Base-by-base conservation (phyloP, 2,888 invertebrate genomes). In the Amorpha juglandis region DNA sequence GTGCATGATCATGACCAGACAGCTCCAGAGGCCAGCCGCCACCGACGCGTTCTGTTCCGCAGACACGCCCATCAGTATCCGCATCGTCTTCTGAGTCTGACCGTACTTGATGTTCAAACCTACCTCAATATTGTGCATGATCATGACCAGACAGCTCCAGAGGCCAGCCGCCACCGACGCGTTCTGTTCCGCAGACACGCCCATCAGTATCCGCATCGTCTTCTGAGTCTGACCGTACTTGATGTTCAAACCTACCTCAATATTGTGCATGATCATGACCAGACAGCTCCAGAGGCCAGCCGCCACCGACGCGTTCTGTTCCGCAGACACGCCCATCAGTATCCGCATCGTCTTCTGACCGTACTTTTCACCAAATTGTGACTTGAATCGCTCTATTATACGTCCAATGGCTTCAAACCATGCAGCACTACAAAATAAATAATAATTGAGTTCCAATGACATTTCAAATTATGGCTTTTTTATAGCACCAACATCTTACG, bases 261-360 rank as follows among this genome's bases (percentile, higher is more conserved):
- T 67, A 27, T 69, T 64, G 47, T 73, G 72, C 75, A 78, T 75
- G 68, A 75, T 68, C 33, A 70, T 87, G 55, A 98, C 88, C 69
- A 95, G 92, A 65, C 96, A 95, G 76, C 96, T 96, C 98, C 98
- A 98, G 33, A 97, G 94, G 69, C 94, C 91, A 0, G 95, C 93
- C 63, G 96, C 91, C 55, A 68, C 69, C 3, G 63, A 67, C 48
- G 75, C 55, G 67, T 64, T 62, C n/a, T 55, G 6, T 47, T 77
- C 77, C 63, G 53, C 66, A 67, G 71, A 68, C 11, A 64, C 73
- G 6, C 64, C 51, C 66, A 79, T 71, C 68, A 78, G 64, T 38
- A 69, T 42, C 11, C 78, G 68, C 68, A 95, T 88, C 0, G 95
- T 80, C 74, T 95, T 94, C 67, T 89, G 86, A 50, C 95, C 95